Evolutionary conservation across 2,113 vertebrate species (phyloP).

Genomic region (Garra rufa): DNA sequence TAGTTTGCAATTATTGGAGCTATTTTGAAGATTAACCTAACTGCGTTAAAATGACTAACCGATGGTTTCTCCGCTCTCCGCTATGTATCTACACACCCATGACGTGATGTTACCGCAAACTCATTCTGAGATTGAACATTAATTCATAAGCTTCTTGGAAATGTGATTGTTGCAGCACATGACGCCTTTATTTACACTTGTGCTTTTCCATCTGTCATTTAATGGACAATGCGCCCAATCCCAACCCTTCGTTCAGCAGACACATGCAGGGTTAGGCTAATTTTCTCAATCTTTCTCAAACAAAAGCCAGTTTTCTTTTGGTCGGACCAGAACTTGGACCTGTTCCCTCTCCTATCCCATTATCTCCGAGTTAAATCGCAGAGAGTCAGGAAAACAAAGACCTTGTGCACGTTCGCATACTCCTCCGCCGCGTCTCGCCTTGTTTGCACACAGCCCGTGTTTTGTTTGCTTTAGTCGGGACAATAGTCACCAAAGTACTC

Average conservation of each 20-base stretch:
- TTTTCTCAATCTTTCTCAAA: conserved; percentile 13
- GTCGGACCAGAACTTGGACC: conserved; percentile 69
- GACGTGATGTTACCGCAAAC: background rate
- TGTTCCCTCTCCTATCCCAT: conserved; percentile 54
- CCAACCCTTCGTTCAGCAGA: conserved; percentile 5
- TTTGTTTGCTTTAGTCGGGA: conserved; percentile 70
- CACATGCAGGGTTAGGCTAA: conserved; percentile 1
- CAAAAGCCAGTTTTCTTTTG: conserved; percentile 8
- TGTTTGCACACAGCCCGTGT: conserved; percentile 70
- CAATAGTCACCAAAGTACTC: conserved; percentile 71
- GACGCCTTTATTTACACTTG: conserved; percentile 9
- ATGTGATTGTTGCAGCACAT: background rate
- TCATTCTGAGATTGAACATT: background rate
- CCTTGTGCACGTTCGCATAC: conserved; percentile 56
- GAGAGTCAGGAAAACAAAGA: conserved; percentile 36
- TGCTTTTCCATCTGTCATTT: background rate
- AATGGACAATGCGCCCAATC: background rate
- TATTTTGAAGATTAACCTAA: background rate
- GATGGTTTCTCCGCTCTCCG: background rate
- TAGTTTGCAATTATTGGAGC: background rate
- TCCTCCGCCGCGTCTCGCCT: conserved; percentile 63
- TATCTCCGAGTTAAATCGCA: conserved; percentile 7
- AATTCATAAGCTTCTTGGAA: background rate
- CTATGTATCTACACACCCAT: background rate
- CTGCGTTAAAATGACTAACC: background rate